Evolutionary conservation across 1,140 invertebrate genomes (phyloP).

Genomic region (Drosophila parvula): DNA sequence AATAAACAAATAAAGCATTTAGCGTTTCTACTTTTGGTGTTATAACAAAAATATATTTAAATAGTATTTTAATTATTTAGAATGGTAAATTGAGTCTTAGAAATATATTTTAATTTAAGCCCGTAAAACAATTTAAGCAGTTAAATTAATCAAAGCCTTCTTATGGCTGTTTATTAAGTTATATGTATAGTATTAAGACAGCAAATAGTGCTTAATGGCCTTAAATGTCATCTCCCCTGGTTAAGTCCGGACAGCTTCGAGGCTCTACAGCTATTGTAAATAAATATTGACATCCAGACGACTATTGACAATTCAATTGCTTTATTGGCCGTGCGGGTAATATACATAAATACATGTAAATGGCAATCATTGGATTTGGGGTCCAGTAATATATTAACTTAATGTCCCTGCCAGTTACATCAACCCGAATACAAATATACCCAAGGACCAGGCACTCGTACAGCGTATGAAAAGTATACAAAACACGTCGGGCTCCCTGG

Average conservation of each 20-base stretch:
- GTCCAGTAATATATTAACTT: slow-evolving; percentile 23
- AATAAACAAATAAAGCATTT: no score
- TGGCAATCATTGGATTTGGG: slow-evolving; percentile 15
- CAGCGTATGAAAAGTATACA: slow-evolving; percentile 42
- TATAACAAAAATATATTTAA: no score
- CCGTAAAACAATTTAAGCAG: neutral
- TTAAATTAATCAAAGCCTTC: neutral
- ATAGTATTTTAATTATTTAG: neutral
- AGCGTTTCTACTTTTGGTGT: no score
- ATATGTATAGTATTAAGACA: neutral
- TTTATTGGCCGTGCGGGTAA: slow-evolving; percentile 8
- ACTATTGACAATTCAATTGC: slow-evolving; percentile 13
- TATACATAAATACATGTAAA: slow-evolving; percentile 25
- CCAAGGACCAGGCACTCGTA: neutral
- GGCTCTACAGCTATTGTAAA: slow-evolving; percentile 1
- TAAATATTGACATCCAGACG: slow-evolving; percentile 7
- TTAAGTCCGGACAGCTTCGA: neutral
- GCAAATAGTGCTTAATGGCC: slow-evolving; percentile 4
- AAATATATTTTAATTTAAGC: neutral
- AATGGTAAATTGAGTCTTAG: neutral
- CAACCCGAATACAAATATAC: slow-evolving; percentile 9
- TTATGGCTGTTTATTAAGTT: neutral
- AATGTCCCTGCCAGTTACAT: slow-evolving; percentile 32
- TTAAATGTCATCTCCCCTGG: neutral
- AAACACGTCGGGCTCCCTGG: slow-evolving; percentile 55